Evolutionary conservation across 2,888 invertebrate species (phyloP).

Genomic region (Dichetophora obliterata): DNA sequence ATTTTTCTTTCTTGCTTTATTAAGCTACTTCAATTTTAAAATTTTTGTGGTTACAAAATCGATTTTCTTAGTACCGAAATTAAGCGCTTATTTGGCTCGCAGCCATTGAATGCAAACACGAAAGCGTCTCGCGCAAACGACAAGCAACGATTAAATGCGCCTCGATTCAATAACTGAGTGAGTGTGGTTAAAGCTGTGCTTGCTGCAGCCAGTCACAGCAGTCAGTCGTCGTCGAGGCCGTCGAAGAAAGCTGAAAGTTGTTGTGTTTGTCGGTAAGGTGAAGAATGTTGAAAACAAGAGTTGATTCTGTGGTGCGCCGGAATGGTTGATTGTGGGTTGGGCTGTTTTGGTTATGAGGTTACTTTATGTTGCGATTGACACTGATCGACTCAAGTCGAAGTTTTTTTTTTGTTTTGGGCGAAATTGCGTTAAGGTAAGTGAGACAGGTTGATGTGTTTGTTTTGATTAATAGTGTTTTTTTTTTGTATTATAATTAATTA

Average conservation of each 20-base stretch:
- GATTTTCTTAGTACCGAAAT: neutral
- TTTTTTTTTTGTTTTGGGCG: neutral
- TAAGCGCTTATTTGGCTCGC: neutral
- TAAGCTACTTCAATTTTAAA: neutral
- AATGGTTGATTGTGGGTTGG: neutral
- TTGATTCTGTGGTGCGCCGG: conserved; percentile 9
- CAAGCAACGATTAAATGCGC: conserved; percentile 34
- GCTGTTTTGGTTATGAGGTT: neutral
- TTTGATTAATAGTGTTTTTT: neutral
- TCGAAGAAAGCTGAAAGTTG: conserved; percentile 30
- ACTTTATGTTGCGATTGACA: neutral
- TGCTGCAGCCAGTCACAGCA: neutral
- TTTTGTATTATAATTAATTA: neutral
- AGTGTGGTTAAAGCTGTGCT: neutral
- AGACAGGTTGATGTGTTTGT: conserved; percentile 2
- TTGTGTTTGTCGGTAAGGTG: neutral
- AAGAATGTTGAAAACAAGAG: conserved; percentile 26
- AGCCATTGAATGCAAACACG: neutral
- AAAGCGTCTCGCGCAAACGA: conserved; percentile 40
- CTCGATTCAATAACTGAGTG: neutral
- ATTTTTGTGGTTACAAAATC: neutral
- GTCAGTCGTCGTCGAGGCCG: neutral
- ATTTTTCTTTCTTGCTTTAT: neutral
- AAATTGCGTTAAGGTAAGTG: neutral
- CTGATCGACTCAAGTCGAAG: neutral